These are phyloP conservation scores for Aspidiotus destructor DNA, from an alignment of 2,888 invertebrate genomes.

Conservation along the genomic window DNA sequence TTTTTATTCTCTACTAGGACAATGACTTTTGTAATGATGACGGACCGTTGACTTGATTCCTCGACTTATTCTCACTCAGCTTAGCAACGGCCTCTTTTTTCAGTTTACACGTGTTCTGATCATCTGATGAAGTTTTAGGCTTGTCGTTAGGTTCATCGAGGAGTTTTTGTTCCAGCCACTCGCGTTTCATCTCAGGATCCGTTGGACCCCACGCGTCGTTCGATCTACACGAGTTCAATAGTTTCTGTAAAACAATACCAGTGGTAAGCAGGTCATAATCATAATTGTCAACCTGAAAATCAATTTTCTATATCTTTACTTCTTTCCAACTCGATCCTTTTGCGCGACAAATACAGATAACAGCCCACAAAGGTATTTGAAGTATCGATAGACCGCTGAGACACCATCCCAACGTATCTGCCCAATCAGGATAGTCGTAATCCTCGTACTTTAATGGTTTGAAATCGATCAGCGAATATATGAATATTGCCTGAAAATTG, in stretches of 20 bases:
- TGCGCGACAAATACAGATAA: constrained; percentile 38
- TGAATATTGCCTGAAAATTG: constrained; percentile 39
- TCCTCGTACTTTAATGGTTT: constrained; percentile 40
- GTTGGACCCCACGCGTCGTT: constrained; percentile 56
- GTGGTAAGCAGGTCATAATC: neutral
- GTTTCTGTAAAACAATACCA: constrained; percentile 36
- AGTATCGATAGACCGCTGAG: constrained; percentile 39
- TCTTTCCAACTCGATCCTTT: constrained; percentile 37
- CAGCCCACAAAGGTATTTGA: constrained; percentile 41
- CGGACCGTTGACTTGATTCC: constrained; percentile 29
- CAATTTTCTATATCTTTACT: constrained; percentile 33
- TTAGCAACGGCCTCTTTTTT: constrained; percentile 31
- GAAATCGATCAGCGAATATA: constrained; percentile 40
- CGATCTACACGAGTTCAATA: constrained; percentile 43
- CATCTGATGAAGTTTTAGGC: constrained; percentile 13
- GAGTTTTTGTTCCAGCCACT: constrained; percentile 45
- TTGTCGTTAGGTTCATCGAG: constrained; percentile 1
- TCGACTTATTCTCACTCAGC: constrained; percentile 15
- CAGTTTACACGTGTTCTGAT: constrained; percentile 20
- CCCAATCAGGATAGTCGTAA: constrained; percentile 41
- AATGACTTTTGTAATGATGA: neutral
- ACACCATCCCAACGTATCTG: constrained; percentile 40
- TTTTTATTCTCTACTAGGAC: too few species aligned
- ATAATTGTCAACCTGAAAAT: neutral
- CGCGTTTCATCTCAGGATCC: constrained; percentile 46